A percentile compares a stretch with the other conserved stretches of the same genome.
phyloP scores from a whole-genome alignment of 2,888 invertebrate species.

The Nomada goodeniana region DNA sequence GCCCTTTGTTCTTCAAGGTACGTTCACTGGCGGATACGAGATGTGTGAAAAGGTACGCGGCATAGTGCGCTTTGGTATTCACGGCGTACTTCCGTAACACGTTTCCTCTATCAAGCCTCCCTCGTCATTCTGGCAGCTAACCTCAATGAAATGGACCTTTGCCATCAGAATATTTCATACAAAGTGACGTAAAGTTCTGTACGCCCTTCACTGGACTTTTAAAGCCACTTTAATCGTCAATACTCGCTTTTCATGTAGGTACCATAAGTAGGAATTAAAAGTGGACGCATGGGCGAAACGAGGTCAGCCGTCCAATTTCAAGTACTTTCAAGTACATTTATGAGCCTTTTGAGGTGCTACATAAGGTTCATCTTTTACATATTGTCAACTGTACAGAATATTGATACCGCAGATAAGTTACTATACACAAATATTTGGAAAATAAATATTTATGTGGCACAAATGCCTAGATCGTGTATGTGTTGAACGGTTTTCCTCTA shows the following conservation, averaged over 20 bases:
- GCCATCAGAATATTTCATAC: slow-evolving; percentile 61
- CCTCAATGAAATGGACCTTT: slow-evolving; percentile 66
- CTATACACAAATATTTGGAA: too few relatives aligned
- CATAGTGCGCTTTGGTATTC: slow-evolving; percentile 73
- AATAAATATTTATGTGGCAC: too few relatives aligned
- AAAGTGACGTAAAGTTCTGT: slow-evolving; percentile 37
- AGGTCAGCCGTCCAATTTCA: not conserved
- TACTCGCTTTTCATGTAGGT: slow-evolving; percentile 28
- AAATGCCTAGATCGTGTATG: too few relatives aligned
- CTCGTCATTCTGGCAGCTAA: slow-evolving; percentile 62
- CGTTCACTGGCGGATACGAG: slow-evolving; percentile 30
- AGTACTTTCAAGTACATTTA: not conserved
- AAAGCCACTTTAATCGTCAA: slow-evolving; percentile 63
- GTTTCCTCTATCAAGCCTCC: slow-evolving; percentile 78
- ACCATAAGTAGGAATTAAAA: slow-evolving; percentile 54
- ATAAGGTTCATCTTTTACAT: not conserved
- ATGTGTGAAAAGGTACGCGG: slow-evolving; percentile 49
- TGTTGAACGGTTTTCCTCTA: too few relatives aligned
- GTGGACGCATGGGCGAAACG: not conserved
- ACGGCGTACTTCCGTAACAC: slow-evolving; percentile 73
- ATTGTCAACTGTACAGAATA: too few relatives aligned
- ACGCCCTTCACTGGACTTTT: slow-evolving; percentile 38
- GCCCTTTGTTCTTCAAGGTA: slow-evolving; percentile 29
- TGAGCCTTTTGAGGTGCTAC: not conserved
- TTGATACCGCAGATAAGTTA: too few relatives aligned